Base-by-base conservation (phyloP, 2,888 invertebrate genomes). In the Caenorhabditis sp. region DNA sequence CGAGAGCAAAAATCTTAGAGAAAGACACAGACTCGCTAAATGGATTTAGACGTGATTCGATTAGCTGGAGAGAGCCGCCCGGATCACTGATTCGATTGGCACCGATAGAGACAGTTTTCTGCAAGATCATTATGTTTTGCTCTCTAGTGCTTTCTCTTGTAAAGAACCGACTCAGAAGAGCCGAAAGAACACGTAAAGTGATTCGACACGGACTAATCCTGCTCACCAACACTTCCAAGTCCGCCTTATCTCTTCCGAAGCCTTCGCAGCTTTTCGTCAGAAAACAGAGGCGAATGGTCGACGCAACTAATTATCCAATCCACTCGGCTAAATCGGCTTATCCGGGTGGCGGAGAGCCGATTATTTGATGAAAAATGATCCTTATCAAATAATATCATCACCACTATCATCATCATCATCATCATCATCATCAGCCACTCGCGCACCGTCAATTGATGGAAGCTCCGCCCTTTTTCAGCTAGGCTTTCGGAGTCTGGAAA, bases 241-340 rank as follows among this genome's bases (percentile, higher is more conserved):
- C 15, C 48, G 27, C 17, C 7, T 24, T 17, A 55, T n/a, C n/a
- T 39, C 43, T 43, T 32, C 32, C 45, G 13, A 15, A 37, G 13
- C 27, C 32, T 45, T 45, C 50, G 20, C 48, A 48, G 35, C 30
- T 9, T 17, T 6, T 5, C 62, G 62, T 52, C 52, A 63, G 50
- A 61, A 61, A 61, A 37, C 41, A 43, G 4, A 11, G 27, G 3
- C 15, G 30, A 50, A 50, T 50, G 50, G 50, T 50, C 50, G 30
- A 9, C 27, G 48, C 48, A 13, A 26, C 27, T 32, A 63, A 63
- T 63, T 63, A 43, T 39, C 35, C 39, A 30, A 61, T 61, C 37
- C 61, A 61, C 48, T 61, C 61, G 61, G 61, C 61, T 48, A 48
- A 61, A 61, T 45, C 61, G 39, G 61, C 48, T 52, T 35, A 52